Evolutionary conservation across 2,888 invertebrate species (phyloP), one percentile per base, ranked within the genome.

Genomic region (Bombylius major): DNA sequence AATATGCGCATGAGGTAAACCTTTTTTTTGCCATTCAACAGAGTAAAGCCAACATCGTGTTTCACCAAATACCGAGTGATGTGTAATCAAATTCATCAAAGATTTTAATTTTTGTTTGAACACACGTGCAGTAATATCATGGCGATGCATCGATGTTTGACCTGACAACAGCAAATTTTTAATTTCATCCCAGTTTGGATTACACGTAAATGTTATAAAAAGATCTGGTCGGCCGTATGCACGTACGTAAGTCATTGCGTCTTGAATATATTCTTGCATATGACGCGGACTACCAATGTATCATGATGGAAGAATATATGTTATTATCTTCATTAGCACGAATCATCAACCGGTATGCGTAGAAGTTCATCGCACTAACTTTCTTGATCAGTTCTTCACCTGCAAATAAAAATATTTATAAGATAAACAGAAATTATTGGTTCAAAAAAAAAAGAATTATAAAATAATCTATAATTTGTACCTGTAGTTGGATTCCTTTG

Each of bases 211-310:
- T n/a, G 51, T 56, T 5, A 61, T 51, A 48, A 60, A 59, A 23
- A 56, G 31, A 49, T 56, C 53, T 8, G 59, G 56, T 11, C 51
- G 47, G 2, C 58, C 59, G 46, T 51, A 60, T 34, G 53, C n/a
- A 12, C 51, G 50, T 54, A n/a, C 57, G 51, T 14, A 57, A 51
- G 6, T 57, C 14, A 13, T 36, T 23, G 42, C 33, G 14, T 14
- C 47, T 48, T 34, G 5, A 31, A 9, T 32, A 14, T 50, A 39
- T 5, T 49, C 39, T 34, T 13, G 32, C 48, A 48, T 48, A 44
- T 48, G 51, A 31, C 52, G 42, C n/a, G n/a, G n/a, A n/a, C n/a
- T n/a, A 71, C 54, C 68, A 31, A 64, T 49, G 53, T 59, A 70
- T 58, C 63, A 56, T 51, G 59, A 65, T 56, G 54, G 53, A 23